Evolutionary conservation across 2,888 invertebrate genomes (phyloP).

Genomic region (Oligia latruncula): DNA sequence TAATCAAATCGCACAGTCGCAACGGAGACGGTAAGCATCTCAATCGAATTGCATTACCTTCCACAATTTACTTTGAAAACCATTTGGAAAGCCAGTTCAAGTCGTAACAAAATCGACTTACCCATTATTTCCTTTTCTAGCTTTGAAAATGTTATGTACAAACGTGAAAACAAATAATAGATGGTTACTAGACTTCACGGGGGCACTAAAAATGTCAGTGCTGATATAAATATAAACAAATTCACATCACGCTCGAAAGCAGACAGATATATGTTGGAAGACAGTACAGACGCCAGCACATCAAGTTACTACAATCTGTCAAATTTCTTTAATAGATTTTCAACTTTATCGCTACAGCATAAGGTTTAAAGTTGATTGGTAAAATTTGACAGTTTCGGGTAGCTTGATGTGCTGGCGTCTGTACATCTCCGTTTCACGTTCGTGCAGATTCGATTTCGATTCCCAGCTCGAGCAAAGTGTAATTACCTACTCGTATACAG

Average conservation of each 20-base stretch:
- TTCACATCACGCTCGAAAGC: slow-evolving; percentile 16
- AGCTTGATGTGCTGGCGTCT: too few species aligned
- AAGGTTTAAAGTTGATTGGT: too few species aligned
- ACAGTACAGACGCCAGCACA: not conserved
- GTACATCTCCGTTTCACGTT: not conserved
- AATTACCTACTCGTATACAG: not conserved
- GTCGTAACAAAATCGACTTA: slow-evolving; percentile 17
- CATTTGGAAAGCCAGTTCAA: slow-evolving; percentile 13
- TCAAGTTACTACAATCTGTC: too few species aligned
- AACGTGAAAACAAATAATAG: slow-evolving; percentile 19
- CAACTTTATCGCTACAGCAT: too few species aligned
- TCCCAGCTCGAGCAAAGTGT: not conserved
- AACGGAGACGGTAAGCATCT: not conserved
- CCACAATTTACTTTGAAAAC: slow-evolving; percentile 4
- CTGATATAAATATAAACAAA: slow-evolving; percentile 44
- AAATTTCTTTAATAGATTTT: too few species aligned
- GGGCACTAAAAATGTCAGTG: slow-evolving; percentile 26
- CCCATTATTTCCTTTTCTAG: not conserved
- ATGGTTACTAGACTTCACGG: slow-evolving; percentile 17
- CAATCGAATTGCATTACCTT: slow-evolving; percentile 16
- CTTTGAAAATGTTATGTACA: slow-evolving; percentile 9
- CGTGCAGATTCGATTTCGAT: slow-evolving; percentile 8
- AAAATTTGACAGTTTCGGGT: too few species aligned
- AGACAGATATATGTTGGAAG: slow-evolving; percentile 4
- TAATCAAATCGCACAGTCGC: not conserved